Base-by-base conservation (phyloP, 2,113 vertebrate species). In the Leucopsar rothschildi region DNA sequence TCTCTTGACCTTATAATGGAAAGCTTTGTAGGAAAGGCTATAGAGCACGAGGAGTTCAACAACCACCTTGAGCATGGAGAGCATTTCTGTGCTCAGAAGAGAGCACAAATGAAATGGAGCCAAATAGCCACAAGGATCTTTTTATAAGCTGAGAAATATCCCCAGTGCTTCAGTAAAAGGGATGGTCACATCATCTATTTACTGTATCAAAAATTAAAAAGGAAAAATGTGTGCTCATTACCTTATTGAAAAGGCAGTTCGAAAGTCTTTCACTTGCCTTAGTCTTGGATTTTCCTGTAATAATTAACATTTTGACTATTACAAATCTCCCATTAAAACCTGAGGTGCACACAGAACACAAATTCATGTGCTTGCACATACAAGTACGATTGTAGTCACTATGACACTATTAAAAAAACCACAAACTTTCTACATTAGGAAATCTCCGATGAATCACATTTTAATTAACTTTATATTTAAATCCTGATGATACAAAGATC, bases 371-470 rank as follows among this genome's bases (percentile, higher is more conserved):
- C 15, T 59, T 31, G 22, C 45, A 61, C 20, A 40, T 9, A 18
- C 3, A 57, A 37, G 33, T 12, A 37, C 12, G 7, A 12, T 49
- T 65, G 61, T 24, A 59, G 28, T 56, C n/a, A 29, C 20, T 16
- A 3, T 0, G 1, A 5, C 15, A 12, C 14, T 28, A 44, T 22
- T 56, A n/a, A 55, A 3, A 3, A 72, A 47, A 50, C 10, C 14
- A 33, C 52, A 44, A 24, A 15, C 5, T 68, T 92, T 75, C 31
- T 69, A 23, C 28, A 28, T 39, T n/a, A 63, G 27, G 71, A 85
- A 82, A 64, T 44, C 16, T 6, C 6, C 25, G 23, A 42, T 17
- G 57, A 78, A 65, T 52, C 39, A 37, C 14, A 27, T 76, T 82
- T 82, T 55, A 55, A 44, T 87, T 79, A 69, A 50, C 11, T 63